Base-by-base conservation (phyloP, 2,888 invertebrate species). In the Melieria crassipennis region DNA sequence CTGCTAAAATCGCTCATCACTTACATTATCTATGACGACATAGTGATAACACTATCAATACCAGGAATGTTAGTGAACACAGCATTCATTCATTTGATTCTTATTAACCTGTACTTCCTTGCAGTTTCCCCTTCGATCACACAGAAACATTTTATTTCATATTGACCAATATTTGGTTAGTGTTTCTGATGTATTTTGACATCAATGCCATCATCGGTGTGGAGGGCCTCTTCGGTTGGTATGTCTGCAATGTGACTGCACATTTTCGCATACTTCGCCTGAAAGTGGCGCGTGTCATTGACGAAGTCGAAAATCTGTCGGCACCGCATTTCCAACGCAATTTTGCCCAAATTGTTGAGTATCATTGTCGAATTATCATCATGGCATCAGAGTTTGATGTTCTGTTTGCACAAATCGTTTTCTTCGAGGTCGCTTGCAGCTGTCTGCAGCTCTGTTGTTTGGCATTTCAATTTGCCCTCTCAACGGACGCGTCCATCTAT, bases 161-260 rank as follows among this genome's bases (percentile, higher is more conserved):
- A 4, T 13, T 73, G 4, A 60, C 66, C 16, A 30, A 16, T 5
- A n/a, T 64, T 16, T 67, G 66, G 43, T 13, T 47, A 7, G 3
- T 55, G 5, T 16, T 65, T 3, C 16, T 69, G 6, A 56, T 56
- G 9, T 50, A 42, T 9, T 52, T 62, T 43, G 13, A 55, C 11
- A 10, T 58, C 30, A 48, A 52, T 43, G 56, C 58, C n/a, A 13
- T 69, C 4, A 58, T 70, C 10, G 70, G 65, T 10, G 61, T 75
- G 10, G 78, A 77, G 45, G 48, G 72, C 7, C 57, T 77, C 0
- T 77, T 72, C 56, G 72, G 71, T 11, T 78, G 78, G 78, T 75
- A 65, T 48, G 71, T 77, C 4, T 60, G 73, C n/a, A 74, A 70
- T 55, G 71, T 77, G 4, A 62, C 78, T 0, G 76, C 70, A 3